A percentile compares a stretch with the other conserved stretches of the same genome.
Evolutionary conservation across 2,888 invertebrate species (phyloP).

Genomic region (Dasypogon diadema): DNA sequence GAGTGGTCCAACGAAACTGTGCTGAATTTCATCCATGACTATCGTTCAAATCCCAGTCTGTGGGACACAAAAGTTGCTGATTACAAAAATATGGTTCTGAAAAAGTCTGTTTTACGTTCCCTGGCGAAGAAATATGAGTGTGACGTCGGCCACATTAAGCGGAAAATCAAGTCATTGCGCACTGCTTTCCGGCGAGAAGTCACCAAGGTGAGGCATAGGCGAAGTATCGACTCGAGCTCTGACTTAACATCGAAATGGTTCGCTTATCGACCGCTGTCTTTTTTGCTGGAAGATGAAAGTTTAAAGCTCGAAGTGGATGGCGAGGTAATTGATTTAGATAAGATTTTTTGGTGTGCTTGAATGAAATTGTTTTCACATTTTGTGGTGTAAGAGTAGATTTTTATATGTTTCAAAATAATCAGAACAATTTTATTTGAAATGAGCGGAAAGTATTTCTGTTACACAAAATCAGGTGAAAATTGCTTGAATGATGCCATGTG

Average conservation of each 20-base stretch:
- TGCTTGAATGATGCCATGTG: too few species aligned
- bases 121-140: conserved; percentile 25
- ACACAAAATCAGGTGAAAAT: too few species aligned
- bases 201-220: conserved; percentile 10
- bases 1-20: conserved; percentile 42
- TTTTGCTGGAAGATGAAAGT: conserved; percentile 28
- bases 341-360: too few species aligned
- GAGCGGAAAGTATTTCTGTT: too few species aligned
- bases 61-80: conserved; percentile 29
- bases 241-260: conserved; percentile 29
- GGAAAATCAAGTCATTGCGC: conserved; percentile 43
- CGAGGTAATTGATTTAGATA: background rate
- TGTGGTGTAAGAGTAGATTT: too few species aligned
- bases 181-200: conserved; percentile 39
- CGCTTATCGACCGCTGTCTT: conserved; percentile 35
- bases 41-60: conserved; percentile 17
- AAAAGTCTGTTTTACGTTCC: conserved; percentile 7
- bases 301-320: conserved; percentile 19
- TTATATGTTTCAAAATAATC: too few species aligned
- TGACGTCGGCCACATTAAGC: conserved; percentile 15
- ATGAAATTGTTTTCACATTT: too few species aligned
- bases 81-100: conserved; percentile 13
- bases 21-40: conserved; percentile 34
- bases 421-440: background rate
- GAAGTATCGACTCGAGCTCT: background rate